A percentile compares a stretch with the other conserved stretches of the same genome.
Evolutionary conservation across 2,888 invertebrate genomes (phyloP).

Genomic region (Fissipunctia ypsillon): DNA sequence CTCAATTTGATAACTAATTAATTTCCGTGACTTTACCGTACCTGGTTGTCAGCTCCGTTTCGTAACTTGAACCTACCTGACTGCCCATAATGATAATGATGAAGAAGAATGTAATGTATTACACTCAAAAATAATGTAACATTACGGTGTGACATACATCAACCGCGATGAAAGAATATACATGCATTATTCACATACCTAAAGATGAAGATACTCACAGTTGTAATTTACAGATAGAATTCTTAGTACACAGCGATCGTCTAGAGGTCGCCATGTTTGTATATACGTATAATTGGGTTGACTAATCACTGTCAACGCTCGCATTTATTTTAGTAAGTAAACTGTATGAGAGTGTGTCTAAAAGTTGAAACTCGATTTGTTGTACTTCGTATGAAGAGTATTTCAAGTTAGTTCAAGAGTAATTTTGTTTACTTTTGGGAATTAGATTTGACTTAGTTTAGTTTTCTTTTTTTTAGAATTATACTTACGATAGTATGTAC

Average conservation of each 20-base stretch:
- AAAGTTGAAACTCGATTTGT: constrained; percentile 5
- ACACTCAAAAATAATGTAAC: not conserved
- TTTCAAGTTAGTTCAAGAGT: constrained; percentile 6
- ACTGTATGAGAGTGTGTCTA: not conserved
- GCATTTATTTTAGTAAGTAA: constrained; percentile 29
- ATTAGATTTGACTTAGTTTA: not conserved
- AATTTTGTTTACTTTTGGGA: constrained; percentile 25
- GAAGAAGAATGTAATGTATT: not conserved
- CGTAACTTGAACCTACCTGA: not conserved
- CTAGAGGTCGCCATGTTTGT: constrained; percentile 35
- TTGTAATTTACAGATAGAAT: constrained; percentile 11
- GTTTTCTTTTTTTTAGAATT: not conserved
- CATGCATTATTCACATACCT: not conserved
- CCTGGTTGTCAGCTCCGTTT: not conserved
- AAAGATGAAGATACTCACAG: constrained; percentile 3
- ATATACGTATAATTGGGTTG: constrained; percentile 35
- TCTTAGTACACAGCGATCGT: constrained; percentile 15
- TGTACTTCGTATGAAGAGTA: not conserved
- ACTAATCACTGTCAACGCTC: constrained; percentile 27
- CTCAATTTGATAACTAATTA: not conserved
- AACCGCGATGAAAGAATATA: constrained; percentile 13
- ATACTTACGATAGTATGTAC: no score
- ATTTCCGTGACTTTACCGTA: not conserved
- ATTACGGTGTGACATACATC: not conserved
- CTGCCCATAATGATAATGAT: not conserved